Evolutionary conservation across 1,140 invertebrate species (phyloP).

Genomic region (Chironomus tepperi): DNA sequence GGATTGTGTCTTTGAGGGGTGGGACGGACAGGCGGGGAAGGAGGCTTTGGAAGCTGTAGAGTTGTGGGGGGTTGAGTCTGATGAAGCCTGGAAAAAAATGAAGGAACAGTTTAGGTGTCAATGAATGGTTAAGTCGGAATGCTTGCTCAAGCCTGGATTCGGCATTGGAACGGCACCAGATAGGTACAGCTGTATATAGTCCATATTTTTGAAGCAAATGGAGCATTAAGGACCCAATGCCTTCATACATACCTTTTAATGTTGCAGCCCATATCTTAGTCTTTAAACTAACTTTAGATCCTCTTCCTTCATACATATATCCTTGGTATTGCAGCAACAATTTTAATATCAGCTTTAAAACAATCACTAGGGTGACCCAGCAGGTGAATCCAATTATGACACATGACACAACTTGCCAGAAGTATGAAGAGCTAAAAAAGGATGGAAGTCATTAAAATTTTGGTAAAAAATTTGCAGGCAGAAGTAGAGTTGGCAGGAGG

Average conservation of each 20-base stretch:
- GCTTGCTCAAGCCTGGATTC: too few species aligned
- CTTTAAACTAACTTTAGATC: background rate
- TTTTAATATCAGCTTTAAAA: background rate
- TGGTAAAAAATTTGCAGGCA: too few species aligned
- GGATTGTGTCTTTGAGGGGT: background rate
- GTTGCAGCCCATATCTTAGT: background rate
- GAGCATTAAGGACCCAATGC: too few species aligned
- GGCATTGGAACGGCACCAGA: too few species aligned
- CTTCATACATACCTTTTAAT: background rate
- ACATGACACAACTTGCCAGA: background rate
- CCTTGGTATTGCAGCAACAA: background rate
- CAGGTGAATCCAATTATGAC: background rate
- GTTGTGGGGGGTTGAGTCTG: background rate
- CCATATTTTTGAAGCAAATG: too few species aligned
- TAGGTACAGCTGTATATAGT: too few species aligned
- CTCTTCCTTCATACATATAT: constrained; percentile 11
- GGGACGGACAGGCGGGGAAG: background rate
- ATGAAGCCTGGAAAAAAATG: background rate
- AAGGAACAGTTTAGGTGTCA: background rate
- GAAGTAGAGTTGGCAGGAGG: too few species aligned
- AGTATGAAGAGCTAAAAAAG: background rate
- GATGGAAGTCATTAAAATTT: too few species aligned
- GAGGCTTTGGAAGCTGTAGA: background rate
- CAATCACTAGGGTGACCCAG: background rate
- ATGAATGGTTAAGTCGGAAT: too few species aligned